A percentile compares a stretch with the other conserved stretches of the same genome.
Conservation (phyloP, 2,113 vertebrate species). For the Symphodus melops region DNA sequence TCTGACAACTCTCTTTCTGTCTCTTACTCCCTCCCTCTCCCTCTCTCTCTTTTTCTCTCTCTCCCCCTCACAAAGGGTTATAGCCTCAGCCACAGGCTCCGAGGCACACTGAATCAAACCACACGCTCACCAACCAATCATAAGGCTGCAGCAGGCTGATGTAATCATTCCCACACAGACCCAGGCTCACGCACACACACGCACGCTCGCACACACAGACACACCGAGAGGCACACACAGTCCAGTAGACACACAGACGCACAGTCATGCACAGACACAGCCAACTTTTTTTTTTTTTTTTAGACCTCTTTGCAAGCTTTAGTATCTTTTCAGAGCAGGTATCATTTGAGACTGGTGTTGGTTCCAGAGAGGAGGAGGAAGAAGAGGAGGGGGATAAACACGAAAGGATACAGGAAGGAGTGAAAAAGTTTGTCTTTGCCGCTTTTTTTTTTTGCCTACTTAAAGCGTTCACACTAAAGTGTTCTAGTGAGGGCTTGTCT, state of each 20-base stretch:
- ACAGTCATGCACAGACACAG: slow-evolving; percentile 73
- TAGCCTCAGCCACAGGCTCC: slow-evolving; percentile 79
- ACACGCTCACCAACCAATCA: slow-evolving; percentile 80
- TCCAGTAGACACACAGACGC: slow-evolving; percentile 69
- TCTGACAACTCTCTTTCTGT: slow-evolving; percentile 78
- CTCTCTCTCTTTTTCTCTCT: slow-evolving; percentile 46
- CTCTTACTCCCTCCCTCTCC: slow-evolving; percentile 34
- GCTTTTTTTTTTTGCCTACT: slow-evolving; percentile 28
- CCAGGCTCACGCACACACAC: slow-evolving; percentile 21
- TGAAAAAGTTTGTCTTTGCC: slow-evolving; percentile 39
- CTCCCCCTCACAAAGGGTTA: slow-evolving; percentile 78
- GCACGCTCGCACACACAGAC: slow-evolving; percentile 14
- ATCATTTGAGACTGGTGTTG: slow-evolving; percentile 65
- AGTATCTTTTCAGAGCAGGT: slow-evolving; percentile 58
- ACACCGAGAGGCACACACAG: slow-evolving; percentile 23
- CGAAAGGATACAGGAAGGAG: slow-evolving; percentile 31
- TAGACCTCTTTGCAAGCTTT: slow-evolving; percentile 55
- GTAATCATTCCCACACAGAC: slow-evolving; percentile 84
- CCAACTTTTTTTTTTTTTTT: slow-evolving; percentile 77
- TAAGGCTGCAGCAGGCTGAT: slow-evolving; percentile 79
- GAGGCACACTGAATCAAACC: slow-evolving; percentile 82
- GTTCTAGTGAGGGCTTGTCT: slow-evolving; percentile 51
- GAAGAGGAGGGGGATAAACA: slow-evolving; percentile 11
- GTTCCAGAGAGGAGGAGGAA: slow-evolving; percentile 34
- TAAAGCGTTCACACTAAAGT: slow-evolving; percentile 25